These are phyloP conservation scores for Cremastinae sp. DNA, from an alignment of 2,888 invertebrate genomes.

Conservation along the genomic window DNA sequence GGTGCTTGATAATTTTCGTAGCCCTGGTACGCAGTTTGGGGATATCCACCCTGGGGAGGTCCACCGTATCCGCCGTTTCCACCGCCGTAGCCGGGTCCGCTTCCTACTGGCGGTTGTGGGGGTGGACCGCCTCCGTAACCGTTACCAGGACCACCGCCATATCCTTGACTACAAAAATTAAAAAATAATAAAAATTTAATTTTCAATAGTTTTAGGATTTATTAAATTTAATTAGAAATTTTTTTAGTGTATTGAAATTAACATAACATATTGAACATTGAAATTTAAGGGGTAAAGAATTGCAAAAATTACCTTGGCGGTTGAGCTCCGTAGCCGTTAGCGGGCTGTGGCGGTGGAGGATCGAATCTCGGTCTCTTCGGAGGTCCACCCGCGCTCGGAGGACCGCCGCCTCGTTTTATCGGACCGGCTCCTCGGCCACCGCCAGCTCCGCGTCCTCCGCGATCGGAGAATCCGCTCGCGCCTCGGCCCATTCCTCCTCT, in stretches of 20 bases:
- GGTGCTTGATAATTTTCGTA: conserved; percentile 78
- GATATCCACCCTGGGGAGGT: conserved; percentile 74
- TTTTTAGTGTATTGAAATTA: too few species aligned
- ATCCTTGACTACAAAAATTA: conserved; percentile 71
- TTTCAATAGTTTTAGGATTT: too few species aligned
- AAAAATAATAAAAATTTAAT: conserved; percentile 22
- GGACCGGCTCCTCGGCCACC: conserved; percentile 78
- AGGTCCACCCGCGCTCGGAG: conserved; percentile 83
- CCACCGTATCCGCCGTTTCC: conserved; percentile 71
- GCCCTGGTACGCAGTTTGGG: conserved; percentile 75
- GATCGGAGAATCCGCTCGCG: conserved; percentile 80
- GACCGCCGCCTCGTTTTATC: conserved; percentile 80
- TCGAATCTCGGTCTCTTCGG: conserved; percentile 82
- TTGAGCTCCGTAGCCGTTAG: conserved; percentile 76
- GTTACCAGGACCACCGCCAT: conserved; percentile 73
- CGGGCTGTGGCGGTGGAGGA: conserved; percentile 74
- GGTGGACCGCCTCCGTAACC: conserved; percentile 73
- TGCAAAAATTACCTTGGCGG: conserved; percentile 66
- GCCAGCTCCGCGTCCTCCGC: conserved; percentile 79
- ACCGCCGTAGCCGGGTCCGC: conserved; percentile 57
- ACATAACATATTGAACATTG: too few species aligned
- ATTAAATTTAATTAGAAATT: too few species aligned
- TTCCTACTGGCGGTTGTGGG: conserved; percentile 72
- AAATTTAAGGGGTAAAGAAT: background rate
- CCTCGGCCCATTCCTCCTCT: conserved; percentile 66